These are phyloP conservation scores for Chloebia gouldiae DNA, from an alignment of 2,113 vertebrate species.

Conservation along the genomic window DNA sequence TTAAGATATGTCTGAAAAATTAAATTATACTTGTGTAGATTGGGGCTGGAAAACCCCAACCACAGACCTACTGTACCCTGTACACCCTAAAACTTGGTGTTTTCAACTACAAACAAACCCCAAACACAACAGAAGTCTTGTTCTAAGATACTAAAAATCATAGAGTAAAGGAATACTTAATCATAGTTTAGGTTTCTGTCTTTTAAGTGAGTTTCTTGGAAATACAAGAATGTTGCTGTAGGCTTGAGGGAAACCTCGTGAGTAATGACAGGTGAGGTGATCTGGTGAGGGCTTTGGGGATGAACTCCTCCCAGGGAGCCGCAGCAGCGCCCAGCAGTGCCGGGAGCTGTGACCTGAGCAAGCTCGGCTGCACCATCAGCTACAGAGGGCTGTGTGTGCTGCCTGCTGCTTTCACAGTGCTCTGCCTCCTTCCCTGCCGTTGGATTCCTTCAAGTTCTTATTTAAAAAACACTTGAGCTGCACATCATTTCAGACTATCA, in stretches of 20 bases:
- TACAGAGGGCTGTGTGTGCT: not conserved
- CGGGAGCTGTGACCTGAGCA: not conserved
- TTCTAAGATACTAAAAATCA: not conserved
- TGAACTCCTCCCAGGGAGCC: not conserved
- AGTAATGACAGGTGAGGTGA: not conserved
- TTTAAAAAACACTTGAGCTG: slow-evolving; percentile 2
- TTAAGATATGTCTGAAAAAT: not conserved
- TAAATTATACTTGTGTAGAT: not conserved
- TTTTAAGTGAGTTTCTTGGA: not conserved
- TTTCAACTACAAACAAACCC: not conserved
- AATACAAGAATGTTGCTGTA: not conserved
- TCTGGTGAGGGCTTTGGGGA: not conserved
- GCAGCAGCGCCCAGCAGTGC: fast-evolving
- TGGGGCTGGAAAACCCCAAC: not conserved
- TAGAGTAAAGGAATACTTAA: not conserved
- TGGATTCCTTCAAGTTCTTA: not conserved
- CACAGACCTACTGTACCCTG: not conserved
- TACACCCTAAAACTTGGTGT: not conserved
- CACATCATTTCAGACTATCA: not conserved
- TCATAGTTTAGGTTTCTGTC: not conserved
- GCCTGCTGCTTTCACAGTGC: not conserved
- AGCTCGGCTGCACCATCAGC: not conserved
- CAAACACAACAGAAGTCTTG: not conserved
- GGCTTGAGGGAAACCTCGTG: not conserved
- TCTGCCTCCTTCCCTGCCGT: not conserved